Conservation (phyloP, 2,113 vertebrate species). For the Ascaphus truei region DNA sequence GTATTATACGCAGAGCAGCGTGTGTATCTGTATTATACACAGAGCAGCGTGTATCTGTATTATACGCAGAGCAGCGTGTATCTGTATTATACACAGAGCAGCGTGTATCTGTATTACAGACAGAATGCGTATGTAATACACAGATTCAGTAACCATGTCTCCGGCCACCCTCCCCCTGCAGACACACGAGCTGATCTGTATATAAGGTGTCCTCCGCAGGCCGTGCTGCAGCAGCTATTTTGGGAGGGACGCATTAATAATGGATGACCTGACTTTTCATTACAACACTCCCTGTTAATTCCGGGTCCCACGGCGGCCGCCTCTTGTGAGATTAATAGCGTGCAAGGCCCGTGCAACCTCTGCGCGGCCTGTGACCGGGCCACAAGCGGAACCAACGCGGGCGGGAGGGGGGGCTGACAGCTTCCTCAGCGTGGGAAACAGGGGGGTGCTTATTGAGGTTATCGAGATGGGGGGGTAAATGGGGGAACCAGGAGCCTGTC, state of each 20-base stretch:
- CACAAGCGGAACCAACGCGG: too few relatives aligned
- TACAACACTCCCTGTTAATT: background rate
- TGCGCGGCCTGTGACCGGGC: background rate
- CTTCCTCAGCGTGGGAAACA: too few relatives aligned
- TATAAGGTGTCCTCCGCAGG: too few relatives aligned
- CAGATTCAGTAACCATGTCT: background rate
- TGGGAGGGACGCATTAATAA: constrained; percentile 30
- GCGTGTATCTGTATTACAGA: background rate
- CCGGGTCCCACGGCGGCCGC: too few relatives aligned
- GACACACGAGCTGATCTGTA: constrained; percentile 27
- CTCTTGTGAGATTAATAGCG: too few relatives aligned
- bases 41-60: background rate
- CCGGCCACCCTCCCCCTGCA: background rate
- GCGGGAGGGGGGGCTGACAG: too few relatives aligned
- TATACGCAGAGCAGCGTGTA: background rate
- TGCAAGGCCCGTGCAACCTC: too few relatives aligned
- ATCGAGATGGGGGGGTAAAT: too few relatives aligned
- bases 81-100: background rate
- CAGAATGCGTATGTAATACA: background rate
- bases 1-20: background rate
- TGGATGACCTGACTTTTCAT: constrained; percentile 29
- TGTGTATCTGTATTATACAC: background rate
- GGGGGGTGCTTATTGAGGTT: too few relatives aligned
- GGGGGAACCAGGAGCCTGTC: too few relatives aligned
- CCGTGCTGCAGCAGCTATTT: constrained; percentile 11